phyloP scores from a whole-genome alignment of 92 coral and sea anemone species.

The Palythoa caribaeorum region DNA sequence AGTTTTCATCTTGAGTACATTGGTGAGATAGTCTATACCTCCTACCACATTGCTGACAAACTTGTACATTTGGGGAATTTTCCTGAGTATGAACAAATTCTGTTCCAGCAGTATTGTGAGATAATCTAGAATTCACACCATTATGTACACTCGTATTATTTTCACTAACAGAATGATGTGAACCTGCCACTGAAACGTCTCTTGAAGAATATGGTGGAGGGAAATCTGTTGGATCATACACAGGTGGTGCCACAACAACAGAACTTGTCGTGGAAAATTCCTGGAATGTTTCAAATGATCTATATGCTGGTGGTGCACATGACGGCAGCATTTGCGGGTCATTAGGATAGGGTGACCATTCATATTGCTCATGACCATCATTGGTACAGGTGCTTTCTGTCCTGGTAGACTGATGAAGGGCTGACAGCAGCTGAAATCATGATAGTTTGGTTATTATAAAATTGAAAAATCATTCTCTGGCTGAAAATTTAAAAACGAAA shows the following conservation, averaged over 20 bases:
- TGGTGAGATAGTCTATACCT: slow-evolving; percentile 17
- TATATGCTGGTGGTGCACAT: slow-evolving; percentile 94
- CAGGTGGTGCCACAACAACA: slow-evolving; percentile 93
- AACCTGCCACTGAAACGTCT: slow-evolving; percentile 85
- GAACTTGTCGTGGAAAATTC: slow-evolving; percentile 77
- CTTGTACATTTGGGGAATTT: neutral
- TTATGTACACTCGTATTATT: neutral
- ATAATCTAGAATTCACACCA: neutral
- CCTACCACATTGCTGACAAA: slow-evolving; percentile 17
- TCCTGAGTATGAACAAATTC: neutral
- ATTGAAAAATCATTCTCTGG: too few relatives aligned
- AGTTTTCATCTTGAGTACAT: neutral
- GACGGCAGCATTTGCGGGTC: slow-evolving; percentile 86
- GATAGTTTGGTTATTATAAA: neutral
- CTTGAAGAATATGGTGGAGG: slow-evolving; percentile 98
- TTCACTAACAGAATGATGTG: slow-evolving; percentile 61
- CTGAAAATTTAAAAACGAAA: too few relatives aligned
- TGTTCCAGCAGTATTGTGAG: neutral
- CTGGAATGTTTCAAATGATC: slow-evolving; percentile 84
- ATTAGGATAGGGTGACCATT: slow-evolving; percentile 87
- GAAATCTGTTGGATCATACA: slow-evolving; percentile 95
- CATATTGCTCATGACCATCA: slow-evolving; percentile 84
- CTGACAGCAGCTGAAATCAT: slow-evolving; percentile 61
- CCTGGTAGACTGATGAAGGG: slow-evolving; percentile 71
- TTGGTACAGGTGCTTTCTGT: slow-evolving; percentile 63